Base-by-base conservation (phyloP, 1,140 invertebrate species). In the Geopemphigus sp. region DNA sequence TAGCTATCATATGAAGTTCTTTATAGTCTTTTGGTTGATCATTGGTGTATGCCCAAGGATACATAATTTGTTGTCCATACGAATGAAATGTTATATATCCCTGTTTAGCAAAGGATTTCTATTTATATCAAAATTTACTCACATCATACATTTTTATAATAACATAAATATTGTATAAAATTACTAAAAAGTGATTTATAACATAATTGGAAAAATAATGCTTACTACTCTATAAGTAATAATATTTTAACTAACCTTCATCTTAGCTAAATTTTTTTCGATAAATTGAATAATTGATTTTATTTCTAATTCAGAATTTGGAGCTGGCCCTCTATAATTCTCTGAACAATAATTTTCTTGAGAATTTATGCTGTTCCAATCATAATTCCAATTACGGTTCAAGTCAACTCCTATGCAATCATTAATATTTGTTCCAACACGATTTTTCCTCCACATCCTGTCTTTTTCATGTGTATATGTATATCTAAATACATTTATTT, bases 361-460 rank as follows among this genome's bases (percentile, higher is more conserved):
- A 17, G 80, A 39, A 4, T 32, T 72, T 29, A 1, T 19, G 14
- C 6, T 22, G 19, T 72, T 29, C 91, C 91, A 93, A 39, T 88
- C 85, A 81, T 89, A 90, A 14, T 89, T 89, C 83, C 91, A 93
- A 82, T 93, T 93, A 59, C 91, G 87, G 82, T 93, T 92, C 0
- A 91, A 84, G 83, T 93, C 91, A 0, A 90, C 87, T 1, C 92
- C 91, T 19, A 61, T 70, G 53, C 84, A 85, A 12, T 61, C 39
- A 24, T 70, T 54, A 5, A 14, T 17, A 5, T 1, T n/a, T 14
- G 74, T 50, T 19, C 17, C 12, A 6, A 45, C 29, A 57, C 81
- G 59, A 0, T 91, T 93, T 85, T 93, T 93, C n/a, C 92, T 88
- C 92, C 92, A 93, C 81, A 92, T 83, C 53, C 92, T 88, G 81